Conservation (phyloP, 2,888 invertebrate genomes). For the Thecocarcelia acutangulata region DNA sequence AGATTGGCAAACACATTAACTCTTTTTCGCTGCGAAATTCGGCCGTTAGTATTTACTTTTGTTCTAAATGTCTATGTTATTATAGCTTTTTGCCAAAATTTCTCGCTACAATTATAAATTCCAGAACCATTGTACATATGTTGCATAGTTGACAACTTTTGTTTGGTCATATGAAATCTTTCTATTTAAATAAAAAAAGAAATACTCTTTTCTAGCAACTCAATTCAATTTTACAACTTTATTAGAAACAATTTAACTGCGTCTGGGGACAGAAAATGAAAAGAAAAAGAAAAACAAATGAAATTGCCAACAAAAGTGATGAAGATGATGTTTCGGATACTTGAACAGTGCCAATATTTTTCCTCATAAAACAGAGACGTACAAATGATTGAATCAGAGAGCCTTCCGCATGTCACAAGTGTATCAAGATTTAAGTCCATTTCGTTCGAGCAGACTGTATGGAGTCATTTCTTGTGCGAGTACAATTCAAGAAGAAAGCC, state of each 20-base stretch:
- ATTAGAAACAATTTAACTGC: slow-evolving; percentile 28
- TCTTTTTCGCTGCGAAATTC: too few relatives aligned
- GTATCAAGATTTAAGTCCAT: slow-evolving; percentile 66
- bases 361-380: slow-evolving; percentile 59
- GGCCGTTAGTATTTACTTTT: too few relatives aligned
- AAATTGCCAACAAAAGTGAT: slow-evolving; percentile 22
- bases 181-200: not conserved
- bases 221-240: slow-evolving; percentile 48
- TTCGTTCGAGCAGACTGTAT: slow-evolving; percentile 59
- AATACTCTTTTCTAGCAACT: slow-evolving; percentile 36
- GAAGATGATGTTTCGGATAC: slow-evolving; percentile 20
- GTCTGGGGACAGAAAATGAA: slow-evolving; percentile 20
- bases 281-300: not conserved
- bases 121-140: too few relatives aligned
- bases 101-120: too few relatives aligned
- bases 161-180: too few relatives aligned
- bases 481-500: not conserved
- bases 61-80: too few relatives aligned
- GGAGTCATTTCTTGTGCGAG: slow-evolving; percentile 45
- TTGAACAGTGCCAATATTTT: slow-evolving; percentile 24
- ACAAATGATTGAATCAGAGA: slow-evolving; percentile 57
- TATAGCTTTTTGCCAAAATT: too few relatives aligned
- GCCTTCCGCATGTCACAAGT: slow-evolving; percentile 69
- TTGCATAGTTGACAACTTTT: too few relatives aligned
- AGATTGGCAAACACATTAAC: too few relatives aligned